phyloP scores from a whole-genome alignment of 1,140 invertebrate genomes.

The Drosophila miranda region DNA sequence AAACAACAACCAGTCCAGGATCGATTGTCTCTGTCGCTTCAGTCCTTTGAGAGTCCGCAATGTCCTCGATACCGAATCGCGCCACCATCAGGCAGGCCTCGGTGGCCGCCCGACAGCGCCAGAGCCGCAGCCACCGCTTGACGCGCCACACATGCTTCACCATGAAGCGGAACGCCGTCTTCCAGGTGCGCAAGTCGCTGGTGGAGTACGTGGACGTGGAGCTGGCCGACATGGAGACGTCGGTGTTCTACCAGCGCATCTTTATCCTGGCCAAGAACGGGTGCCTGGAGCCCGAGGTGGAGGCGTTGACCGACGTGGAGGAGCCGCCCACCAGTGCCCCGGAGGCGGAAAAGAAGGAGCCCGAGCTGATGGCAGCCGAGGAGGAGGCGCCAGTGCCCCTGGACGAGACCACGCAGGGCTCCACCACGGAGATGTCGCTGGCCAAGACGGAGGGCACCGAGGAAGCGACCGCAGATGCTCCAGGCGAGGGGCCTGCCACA shows the following conservation, averaged over 20 bases:
- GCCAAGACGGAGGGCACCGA: no score
- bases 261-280: slow-evolving; percentile 71
- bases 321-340: background rate
- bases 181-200: slow-evolving; percentile 60
- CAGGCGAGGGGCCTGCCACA: no score
- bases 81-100: background rate
- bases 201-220: slow-evolving; percentile 67
- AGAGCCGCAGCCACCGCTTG: background rate
- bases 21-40: no score
- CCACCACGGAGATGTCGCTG: no score
- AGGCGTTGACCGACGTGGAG: background rate
- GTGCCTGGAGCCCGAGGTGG: background rate
- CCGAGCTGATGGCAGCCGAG: no score
- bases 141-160: slow-evolving; percentile 38
- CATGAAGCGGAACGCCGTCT: slow-evolving; percentile 37
- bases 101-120: slow-evolving; percentile 12
- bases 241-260: slow-evolving; percentile 72
- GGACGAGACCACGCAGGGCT: no score
- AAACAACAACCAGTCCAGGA: no score
- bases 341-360: background rate
- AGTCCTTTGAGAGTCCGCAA: background rate
- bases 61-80: slow-evolving; percentile 3
- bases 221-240: slow-evolving; percentile 45
- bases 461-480: no score
- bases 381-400: background rate